Evolutionary conservation across 2,113 vertebrate species (phyloP), one percentile per base, ranked within the genome.

Genomic region (Xyrauchen texanus): DNA sequence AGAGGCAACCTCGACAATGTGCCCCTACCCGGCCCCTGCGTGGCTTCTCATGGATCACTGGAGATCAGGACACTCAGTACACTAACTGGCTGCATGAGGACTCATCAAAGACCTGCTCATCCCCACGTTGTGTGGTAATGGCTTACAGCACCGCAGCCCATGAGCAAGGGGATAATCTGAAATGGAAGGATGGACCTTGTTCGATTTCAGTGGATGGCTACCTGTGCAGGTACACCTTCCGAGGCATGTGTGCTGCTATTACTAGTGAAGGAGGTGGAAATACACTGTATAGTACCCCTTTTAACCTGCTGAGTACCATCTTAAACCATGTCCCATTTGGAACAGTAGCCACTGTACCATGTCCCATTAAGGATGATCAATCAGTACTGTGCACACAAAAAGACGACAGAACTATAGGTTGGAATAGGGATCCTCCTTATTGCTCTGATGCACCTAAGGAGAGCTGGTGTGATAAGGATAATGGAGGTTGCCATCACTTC

Each of bases 11-110:
- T 0, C 92, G 95, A 1, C 95, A 96, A 55, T 97, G 96, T 84
- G 81, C 90, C 3, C 11, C 89, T 0, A 79, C 82, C 2, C 89
- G 67, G 0, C 93, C 89, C 0, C 88, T 97, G 79, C 91, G 95
- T 0, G 96, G 96, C 53, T 97, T 95, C 87, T 91, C 92, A 1
- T 97, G 96, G 96, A 93, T 93, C 52, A 96, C 93, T 0, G 95
- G 96, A 0, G 95, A 97, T 87, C 94, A 94, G 81, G 94, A 96
- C 82, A 95, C 95, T 0, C 85, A 90, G 9, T 95, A 93, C 80
- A 95, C 94, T 53, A 94, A 96, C 89, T 97, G 96, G 96, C 93
- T 90, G 9, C 87, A 79, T 47, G 91, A 91, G 0, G 89, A 92
- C 13, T 82, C 84, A 0, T 13, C 10, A 11, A 81, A 49, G 5